These are phyloP conservation scores for Pinctada fucata DNA, from an alignment of 2,888 invertebrate species.

Conservation along the genomic window DNA sequence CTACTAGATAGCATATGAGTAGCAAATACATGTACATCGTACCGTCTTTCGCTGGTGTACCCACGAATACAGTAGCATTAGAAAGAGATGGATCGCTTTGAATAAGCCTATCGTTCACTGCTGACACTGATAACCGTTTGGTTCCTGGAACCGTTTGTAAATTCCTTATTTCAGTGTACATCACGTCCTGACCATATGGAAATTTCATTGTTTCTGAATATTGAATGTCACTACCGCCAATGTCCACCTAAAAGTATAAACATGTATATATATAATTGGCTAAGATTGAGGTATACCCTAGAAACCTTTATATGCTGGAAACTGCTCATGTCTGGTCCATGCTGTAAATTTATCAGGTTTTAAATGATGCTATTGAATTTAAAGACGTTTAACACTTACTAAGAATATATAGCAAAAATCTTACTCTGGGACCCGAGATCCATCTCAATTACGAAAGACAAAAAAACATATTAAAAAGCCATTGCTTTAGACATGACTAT, in stretches of 20 bases:
- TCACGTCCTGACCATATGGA: conserved; percentile 18
- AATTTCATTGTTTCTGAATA: conserved; percentile 3
- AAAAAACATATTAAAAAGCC: too few relatives aligned
- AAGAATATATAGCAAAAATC: too few relatives aligned
- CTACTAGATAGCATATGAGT: too few relatives aligned
- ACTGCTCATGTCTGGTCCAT: too few relatives aligned
- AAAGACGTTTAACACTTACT: too few relatives aligned
- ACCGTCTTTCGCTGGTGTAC: conserved; percentile 11
- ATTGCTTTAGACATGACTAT: too few relatives aligned
- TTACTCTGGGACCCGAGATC: too few relatives aligned
- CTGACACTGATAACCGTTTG: conserved; percentile 12
- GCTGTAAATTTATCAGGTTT: too few relatives aligned
- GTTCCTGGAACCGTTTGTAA: not conserved
- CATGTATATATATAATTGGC: not conserved
- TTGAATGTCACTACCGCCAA: conserved; percentile 5
- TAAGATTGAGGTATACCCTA: too few relatives aligned
- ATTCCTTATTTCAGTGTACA: conserved; percentile 8
- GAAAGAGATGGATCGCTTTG: conserved; percentile 4
- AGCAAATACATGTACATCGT: not conserved
- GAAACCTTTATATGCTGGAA: too few relatives aligned
- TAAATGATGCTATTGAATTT: too few relatives aligned
- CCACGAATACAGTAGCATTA: conserved; percentile 12
- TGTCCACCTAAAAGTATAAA: conserved; percentile 4
- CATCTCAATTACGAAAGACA: too few relatives aligned
- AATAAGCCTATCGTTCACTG: conserved; percentile 10